A percentile compares a stretch with the other conserved stretches of the same genome.
Conservation (phyloP, 2,888 invertebrate genomes). For the Brachypalpus laphriformis region DNA sequence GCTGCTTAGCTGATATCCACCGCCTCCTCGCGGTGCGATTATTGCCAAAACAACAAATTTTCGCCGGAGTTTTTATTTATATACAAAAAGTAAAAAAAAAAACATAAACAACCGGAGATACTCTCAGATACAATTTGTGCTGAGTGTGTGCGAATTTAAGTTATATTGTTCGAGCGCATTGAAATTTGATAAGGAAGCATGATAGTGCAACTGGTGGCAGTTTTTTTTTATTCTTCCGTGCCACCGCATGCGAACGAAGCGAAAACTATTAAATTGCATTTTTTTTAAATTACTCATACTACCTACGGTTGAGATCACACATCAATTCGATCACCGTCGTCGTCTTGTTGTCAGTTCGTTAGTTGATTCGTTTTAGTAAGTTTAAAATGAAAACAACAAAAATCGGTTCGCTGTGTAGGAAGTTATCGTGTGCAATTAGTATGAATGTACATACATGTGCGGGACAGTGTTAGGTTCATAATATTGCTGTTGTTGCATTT, state of each 20-base stretch:
- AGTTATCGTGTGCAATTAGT: conserved; percentile 26
- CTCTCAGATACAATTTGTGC: conserved; percentile 32
- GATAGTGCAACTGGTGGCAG: conserved; percentile 41
- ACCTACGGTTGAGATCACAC: conserved; percentile 57
- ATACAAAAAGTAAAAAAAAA: neutral
- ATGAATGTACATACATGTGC: neutral
- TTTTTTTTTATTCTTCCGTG: neutral
- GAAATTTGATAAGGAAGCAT: conserved; percentile 55
- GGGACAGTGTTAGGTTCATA: neutral
- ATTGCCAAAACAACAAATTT: conserved; percentile 3
- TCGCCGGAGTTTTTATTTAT: conserved; percentile 46
- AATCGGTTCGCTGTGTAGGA: conserved; percentile 46
- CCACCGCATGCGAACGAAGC: neutral
- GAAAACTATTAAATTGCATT: conserved; percentile 61
- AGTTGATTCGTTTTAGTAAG: conserved; percentile 13
- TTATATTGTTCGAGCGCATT: conserved; percentile 3
- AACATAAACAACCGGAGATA: conserved; percentile 4
- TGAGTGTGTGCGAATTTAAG: conserved; percentile 43
- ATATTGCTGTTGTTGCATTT: conserved; percentile 1
- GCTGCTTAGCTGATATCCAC: neutral
- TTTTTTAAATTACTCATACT: conserved; percentile 54
- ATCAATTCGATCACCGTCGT: conserved; percentile 32
- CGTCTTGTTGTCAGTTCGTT: conserved; percentile 18
- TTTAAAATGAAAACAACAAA: neutral
- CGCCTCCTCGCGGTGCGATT: neutral